Conservation (phyloP, 2,113 vertebrate genomes). For the Camelus dromedarius region DNA sequence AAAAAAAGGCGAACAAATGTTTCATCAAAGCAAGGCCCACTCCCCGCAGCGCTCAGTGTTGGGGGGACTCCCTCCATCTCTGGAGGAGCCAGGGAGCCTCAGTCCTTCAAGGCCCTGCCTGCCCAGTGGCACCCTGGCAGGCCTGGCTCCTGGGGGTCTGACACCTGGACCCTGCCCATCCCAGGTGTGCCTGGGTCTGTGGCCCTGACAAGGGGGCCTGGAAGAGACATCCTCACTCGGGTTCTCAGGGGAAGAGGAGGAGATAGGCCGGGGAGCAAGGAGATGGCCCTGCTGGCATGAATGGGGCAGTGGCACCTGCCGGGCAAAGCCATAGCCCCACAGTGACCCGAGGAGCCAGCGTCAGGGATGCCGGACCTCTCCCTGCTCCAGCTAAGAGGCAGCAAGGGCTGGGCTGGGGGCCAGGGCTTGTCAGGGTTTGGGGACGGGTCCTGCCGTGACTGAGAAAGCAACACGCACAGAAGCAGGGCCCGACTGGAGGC, state of each 20-base stretch:
- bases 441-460: rapidly evolving
- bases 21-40: slow-evolving; percentile 65
- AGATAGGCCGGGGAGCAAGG: background rate
- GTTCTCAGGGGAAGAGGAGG: background rate
- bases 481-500: rapidly evolving
- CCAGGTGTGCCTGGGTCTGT: background rate
- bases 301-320: rapidly evolving
- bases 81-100: background rate
- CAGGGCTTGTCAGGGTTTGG: background rate
- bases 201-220: no score
- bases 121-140: rapidly evolving
- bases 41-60: background rate
- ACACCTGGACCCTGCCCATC: background rate
- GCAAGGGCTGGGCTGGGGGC: background rate
- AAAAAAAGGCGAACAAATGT: slow-evolving; percentile 61
- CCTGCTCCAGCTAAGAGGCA: background rate
- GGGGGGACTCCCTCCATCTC: rapidly evolving
- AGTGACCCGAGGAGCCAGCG: background rate
- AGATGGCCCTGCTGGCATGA: background rate
- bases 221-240: background rate
- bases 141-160: background rate
- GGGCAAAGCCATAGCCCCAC: no score
- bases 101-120: rapidly evolving
- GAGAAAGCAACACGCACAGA: background rate
- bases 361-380: rapidly evolving